A percentile compares a stretch with the other conserved stretches of the same genome.
phyloP scores from a whole-genome alignment of 2,888 invertebrate species.

The Miltochrista miniata region DNA sequence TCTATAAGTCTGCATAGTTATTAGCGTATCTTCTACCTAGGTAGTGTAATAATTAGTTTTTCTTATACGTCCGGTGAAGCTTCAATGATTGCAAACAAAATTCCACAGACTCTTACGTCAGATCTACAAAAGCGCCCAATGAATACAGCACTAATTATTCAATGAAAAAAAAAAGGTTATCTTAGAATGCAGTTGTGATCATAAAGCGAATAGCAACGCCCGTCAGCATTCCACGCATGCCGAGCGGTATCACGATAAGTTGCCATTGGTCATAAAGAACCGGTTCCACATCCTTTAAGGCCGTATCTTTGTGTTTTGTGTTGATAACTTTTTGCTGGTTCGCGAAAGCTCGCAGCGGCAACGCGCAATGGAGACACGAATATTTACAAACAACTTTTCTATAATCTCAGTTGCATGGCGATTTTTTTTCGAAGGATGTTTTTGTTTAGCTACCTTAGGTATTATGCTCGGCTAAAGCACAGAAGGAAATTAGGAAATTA shows the following conservation, averaged over 20 bases:
- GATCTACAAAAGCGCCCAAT: conserved; percentile 9
- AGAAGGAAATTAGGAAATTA: too few relatives aligned
- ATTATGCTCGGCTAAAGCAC: too few relatives aligned
- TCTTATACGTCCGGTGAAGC: background rate
- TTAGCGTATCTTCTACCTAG: background rate
- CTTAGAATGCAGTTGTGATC: conserved; percentile 37
- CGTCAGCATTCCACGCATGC: conserved; percentile 51
- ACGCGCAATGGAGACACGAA: too few relatives aligned
- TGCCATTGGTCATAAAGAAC: conserved; percentile 48
- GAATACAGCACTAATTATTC: conserved; percentile 12
- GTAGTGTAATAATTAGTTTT: background rate
- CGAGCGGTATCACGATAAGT: conserved; percentile 46
- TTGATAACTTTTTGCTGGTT: conserved; percentile 32
- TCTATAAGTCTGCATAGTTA: background rate
- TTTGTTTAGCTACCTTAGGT: too few relatives aligned
- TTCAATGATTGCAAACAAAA: conserved; percentile 8
- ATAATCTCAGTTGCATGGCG: background rate
- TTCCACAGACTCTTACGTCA: conserved; percentile 11
- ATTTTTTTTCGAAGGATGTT: background rate
- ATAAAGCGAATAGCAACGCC: conserved; percentile 40
- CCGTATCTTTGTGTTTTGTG: conserved; percentile 47
- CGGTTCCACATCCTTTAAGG: conserved; percentile 66
- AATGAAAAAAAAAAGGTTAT: conserved; percentile 22
- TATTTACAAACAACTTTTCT: conserved; percentile 1
- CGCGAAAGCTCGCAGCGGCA: conserved; percentile 21